These are phyloP conservation scores for Amphimallon solstitiale DNA, from an alignment of 2,888 invertebrate species.

Conservation along the genomic window DNA sequence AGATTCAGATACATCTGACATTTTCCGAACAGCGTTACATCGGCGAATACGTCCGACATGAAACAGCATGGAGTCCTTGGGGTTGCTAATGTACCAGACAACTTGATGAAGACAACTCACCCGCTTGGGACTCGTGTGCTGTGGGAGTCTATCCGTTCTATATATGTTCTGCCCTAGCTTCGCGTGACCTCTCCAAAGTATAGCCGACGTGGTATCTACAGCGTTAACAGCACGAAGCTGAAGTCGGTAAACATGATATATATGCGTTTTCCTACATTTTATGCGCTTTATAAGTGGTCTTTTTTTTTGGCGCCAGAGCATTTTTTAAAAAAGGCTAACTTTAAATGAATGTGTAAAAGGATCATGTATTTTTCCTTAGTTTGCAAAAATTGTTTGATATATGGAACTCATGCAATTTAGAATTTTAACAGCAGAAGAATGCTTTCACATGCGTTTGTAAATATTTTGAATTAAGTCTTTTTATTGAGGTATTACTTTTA, in stretches of 20 bases:
- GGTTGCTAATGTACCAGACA: constrained; percentile 60
- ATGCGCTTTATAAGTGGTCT: background rate
- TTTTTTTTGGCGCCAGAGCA: background rate
- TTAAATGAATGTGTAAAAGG: constrained; percentile 1
- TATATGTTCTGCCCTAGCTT: constrained; percentile 5
- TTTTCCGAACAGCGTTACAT: background rate
- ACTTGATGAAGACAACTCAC: constrained; percentile 62
- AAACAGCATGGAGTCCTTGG: constrained; percentile 53
- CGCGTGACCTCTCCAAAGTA: constrained; percentile 42
- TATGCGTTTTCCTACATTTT: constrained; percentile 22
- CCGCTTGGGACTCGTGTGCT: constrained; percentile 56
- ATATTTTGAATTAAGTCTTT: too few species aligned
- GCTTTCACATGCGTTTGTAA: too few species aligned
- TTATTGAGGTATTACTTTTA: too few species aligned
- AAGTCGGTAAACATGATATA: constrained; percentile 32
- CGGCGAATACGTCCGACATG: constrained; percentile 37
- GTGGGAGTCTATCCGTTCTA: constrained; percentile 46
- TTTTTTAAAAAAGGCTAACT: background rate
- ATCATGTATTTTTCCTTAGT: too few species aligned
- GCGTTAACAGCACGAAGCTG: background rate
- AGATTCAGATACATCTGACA: constrained; percentile 1
- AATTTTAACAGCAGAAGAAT: too few species aligned
- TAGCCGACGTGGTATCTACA: constrained; percentile 5
- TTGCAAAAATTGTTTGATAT: too few species aligned
- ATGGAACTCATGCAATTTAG: too few species aligned